Conservation (phyloP, 2,797 vertebrate genomes). For the Myotis myotis region DNA sequence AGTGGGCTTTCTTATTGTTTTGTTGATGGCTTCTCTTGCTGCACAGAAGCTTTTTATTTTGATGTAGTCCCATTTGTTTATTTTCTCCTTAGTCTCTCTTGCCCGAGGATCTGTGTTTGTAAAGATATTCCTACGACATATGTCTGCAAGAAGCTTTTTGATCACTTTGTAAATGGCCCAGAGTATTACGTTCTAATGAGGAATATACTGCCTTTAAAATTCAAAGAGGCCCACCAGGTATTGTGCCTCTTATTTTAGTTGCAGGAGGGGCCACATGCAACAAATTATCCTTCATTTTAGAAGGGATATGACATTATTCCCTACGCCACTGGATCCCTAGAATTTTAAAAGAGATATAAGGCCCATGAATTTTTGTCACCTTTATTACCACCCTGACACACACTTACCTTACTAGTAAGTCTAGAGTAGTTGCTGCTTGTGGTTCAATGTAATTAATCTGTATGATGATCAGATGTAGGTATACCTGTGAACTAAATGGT, state of each 20-base stretch:
- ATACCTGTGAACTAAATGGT: not conserved
- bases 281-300: not conserved
- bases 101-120: too few relatives aligned
- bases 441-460: not conserved
- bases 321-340: not conserved
- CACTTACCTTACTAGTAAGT: not conserved
- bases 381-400: not conserved
- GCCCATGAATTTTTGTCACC: not conserved
- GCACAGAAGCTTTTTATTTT: too few relatives aligned
- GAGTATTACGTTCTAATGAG: not conserved
- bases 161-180: not conserved
- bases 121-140: too few relatives aligned
- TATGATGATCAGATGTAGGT: not conserved
- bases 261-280: not conserved
- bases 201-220: not conserved
- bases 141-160: not conserved
- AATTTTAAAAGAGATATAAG: not conserved
- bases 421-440: not conserved
- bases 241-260: not conserved
- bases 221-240: not conserved
- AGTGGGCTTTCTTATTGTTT: too few relatives aligned
- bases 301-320: not conserved
- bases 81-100: too few relatives aligned
- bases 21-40: too few relatives aligned
- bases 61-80: too few relatives aligned